A percentile compares a stretch with the other conserved stretches of the same genome.
These are phyloP conservation scores for rabbit (Oryctolagus cuniculus) DNA, from an alignment of 2,113 vertebrate genomes.

Conservation along the genomic window DNA sequence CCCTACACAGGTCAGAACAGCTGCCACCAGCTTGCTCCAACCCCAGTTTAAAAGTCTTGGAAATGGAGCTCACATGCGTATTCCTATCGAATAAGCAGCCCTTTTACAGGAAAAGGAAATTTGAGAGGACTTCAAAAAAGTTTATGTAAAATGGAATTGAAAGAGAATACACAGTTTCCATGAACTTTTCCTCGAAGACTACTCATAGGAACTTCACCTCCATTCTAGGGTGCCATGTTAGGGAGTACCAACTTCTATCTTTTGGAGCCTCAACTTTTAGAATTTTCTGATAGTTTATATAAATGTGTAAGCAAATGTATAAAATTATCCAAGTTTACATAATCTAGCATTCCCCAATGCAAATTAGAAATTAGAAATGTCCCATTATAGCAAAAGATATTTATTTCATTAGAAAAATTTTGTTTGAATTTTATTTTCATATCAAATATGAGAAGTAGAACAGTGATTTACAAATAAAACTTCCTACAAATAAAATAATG, in stretches of 20 bases:
- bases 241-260: not conserved
- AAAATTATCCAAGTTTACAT: not conserved
- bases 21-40: too few species aligned
- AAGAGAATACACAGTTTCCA: too few species aligned
- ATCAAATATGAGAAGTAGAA: not conserved
- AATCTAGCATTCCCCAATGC: not conserved
- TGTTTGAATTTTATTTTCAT: not conserved
- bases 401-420: slow-evolving; percentile 3
- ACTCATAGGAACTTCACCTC: not conserved
- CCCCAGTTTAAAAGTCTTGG: not conserved
- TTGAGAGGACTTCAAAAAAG: too few species aligned
- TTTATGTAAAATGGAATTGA: too few species aligned
- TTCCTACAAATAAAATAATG: not conserved
- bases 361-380: slow-evolving; percentile 25
- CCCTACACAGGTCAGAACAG: not conserved
- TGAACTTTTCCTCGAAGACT: too few species aligned
- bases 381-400: not conserved
- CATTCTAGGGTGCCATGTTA: not conserved
- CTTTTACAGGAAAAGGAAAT: not conserved
- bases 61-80: not conserved
- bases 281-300: slow-evolving; percentile 19
- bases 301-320: not conserved
- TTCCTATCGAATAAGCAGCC: not conserved
- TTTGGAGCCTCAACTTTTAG: not conserved
- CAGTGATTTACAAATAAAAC: not conserved